Percentiles rank a stretch among this genome's conserved stretches.
phyloP scores from a whole-genome alignment of 2,113 vertebrate genomes.

The Pseudolaguvia tuberculata region DNA sequence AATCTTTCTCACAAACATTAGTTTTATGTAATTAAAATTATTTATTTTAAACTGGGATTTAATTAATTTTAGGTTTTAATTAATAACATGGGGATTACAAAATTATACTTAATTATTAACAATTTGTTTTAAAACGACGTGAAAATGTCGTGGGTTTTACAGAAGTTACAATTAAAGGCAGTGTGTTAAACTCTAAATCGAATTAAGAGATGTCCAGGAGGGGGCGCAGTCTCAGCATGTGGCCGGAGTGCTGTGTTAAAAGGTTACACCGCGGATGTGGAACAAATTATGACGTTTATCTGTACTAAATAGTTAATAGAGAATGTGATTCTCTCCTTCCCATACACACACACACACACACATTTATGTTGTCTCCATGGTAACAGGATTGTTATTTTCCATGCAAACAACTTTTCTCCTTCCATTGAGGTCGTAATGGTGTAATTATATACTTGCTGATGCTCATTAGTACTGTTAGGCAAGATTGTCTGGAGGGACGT shows the following conservation, averaged over 20 bases:
- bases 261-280: background rate
- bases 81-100: no score
- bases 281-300: background rate
- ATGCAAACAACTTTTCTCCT: background rate
- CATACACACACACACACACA: background rate
- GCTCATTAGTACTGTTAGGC: constrained; percentile 41
- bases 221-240: background rate
- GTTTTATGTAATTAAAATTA: no score
- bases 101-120: no score
- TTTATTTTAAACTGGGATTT: no score
- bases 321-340: background rate
- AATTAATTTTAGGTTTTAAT: no score
- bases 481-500: constrained; percentile 10
- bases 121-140: no score
- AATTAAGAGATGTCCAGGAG: background rate
- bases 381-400: background rate
- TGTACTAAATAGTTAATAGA: background rate
- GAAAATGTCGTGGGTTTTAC: no score
- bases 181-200: no score
- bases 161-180: no score
- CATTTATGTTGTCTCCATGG: background rate
- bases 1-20: no score
- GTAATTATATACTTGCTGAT: background rate
- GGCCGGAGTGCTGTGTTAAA: background rate
- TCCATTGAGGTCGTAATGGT: background rate